Evolutionary conservation across 2,113 vertebrate genomes (phyloP).

Genomic region (Nanorana parkeri): DNA sequence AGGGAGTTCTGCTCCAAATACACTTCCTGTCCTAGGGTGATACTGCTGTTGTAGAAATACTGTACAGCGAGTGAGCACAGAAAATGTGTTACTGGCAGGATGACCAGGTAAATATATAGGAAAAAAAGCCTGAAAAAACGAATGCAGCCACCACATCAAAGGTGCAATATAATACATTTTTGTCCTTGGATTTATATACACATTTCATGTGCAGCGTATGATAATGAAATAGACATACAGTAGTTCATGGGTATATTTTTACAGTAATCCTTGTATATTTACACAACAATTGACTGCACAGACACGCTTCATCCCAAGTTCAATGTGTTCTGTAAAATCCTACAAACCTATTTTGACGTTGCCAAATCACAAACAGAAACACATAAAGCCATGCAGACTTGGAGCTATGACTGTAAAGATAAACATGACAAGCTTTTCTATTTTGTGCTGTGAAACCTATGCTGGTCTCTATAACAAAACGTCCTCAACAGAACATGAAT

Average conservation of each 20-base stretch:
- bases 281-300: conserved; percentile 35
- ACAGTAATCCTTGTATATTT: not conserved
- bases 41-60: no score
- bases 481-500: not conserved
- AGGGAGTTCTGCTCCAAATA: no score
- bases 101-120: no score
- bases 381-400: not conserved
- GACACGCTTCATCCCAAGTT: conserved; percentile 11
- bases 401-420: not conserved
- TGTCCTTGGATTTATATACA: no score
- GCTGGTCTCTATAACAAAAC: not conserved
- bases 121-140: no score
- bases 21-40: no score
- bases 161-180: no score
- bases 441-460: not conserved
- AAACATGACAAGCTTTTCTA: not conserved
- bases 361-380: conserved; percentile 25
- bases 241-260: conserved; percentile 1
- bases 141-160: no score
- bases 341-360: conserved; percentile 27
- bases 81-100: no score
- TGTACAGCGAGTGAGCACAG: no score
- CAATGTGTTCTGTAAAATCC: conserved; percentile 14
- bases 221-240: not conserved
- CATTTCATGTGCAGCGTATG: not conserved